Conservation (phyloP, 2,797 vertebrate genomes). For the Eulemur coronatus region DNA sequence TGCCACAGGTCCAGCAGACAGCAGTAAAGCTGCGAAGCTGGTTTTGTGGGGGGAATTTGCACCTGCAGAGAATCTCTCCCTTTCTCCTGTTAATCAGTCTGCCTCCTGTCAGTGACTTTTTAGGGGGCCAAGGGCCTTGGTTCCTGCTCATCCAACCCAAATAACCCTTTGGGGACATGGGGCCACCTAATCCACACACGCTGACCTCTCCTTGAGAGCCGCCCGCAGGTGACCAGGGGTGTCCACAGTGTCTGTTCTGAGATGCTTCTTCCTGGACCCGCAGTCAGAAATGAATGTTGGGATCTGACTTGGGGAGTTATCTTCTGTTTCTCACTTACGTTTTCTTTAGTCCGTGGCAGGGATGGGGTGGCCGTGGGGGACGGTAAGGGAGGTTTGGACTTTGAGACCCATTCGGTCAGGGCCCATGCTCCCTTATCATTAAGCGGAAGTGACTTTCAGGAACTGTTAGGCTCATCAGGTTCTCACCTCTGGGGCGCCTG, state of each 20-base stretch:
- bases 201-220: neutral
- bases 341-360: neutral
- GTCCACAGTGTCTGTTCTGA: neutral
- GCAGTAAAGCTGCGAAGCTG: no score
- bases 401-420: neutral
- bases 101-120: no score
- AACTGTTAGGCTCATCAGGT: neutral
- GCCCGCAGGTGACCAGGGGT: neutral
- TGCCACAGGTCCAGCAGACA: no score
- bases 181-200: neutral
- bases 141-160: neutral
- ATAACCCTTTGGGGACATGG: neutral
- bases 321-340: neutral
- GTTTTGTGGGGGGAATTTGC: no score
- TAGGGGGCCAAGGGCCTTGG: no score
- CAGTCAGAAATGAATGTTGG: neutral
- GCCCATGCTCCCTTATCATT: neutral
- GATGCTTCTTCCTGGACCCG: neutral
- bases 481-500: neutral
- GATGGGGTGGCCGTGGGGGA: fast-evolving
- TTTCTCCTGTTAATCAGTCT: no score
- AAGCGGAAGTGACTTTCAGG: neutral
- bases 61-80: no score
- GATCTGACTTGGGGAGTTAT: neutral
- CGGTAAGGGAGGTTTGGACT: neutral